phyloP scores from a whole-genome alignment of 2,888 invertebrate genomes.

The Drosophila neutralis region DNA sequence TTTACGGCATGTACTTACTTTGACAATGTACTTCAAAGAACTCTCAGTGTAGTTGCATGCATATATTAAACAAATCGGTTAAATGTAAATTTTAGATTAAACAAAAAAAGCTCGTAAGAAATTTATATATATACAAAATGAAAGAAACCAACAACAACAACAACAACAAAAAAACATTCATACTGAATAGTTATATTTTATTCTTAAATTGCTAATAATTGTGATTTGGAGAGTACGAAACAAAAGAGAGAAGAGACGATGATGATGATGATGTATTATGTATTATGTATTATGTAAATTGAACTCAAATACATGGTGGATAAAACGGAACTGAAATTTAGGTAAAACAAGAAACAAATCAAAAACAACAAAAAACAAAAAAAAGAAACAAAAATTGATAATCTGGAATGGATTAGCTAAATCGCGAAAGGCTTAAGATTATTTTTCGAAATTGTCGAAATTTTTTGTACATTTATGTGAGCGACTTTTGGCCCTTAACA shows the following conservation, averaged over 20 bases:
- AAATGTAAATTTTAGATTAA: slow-evolving; percentile 63
- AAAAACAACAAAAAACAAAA: slow-evolving; percentile 36
- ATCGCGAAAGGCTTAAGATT: slow-evolving; percentile 64
- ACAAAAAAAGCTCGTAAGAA: slow-evolving; percentile 48
- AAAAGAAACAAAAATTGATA: slow-evolving; percentile 46
- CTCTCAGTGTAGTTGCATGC: slow-evolving; percentile 53
- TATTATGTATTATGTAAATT: slow-evolving; percentile 63
- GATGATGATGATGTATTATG: slow-evolving; percentile 29
- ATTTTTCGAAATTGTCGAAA: slow-evolving; percentile 70
- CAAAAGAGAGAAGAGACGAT: slow-evolving; percentile 34
- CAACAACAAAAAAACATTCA: slow-evolving; percentile 33
- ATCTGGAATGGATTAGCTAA: slow-evolving; percentile 61
- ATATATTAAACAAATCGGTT: slow-evolving; percentile 23
- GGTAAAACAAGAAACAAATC: slow-evolving; percentile 52
- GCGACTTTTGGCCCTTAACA: slow-evolving; percentile 57
- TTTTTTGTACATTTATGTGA: slow-evolving; percentile 52
- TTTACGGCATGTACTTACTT: slow-evolving; percentile 38
- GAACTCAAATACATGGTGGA: slow-evolving; percentile 60
- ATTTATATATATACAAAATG: slow-evolving; percentile 49
- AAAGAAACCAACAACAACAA: slow-evolving; percentile 19
- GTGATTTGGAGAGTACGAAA: slow-evolving; percentile 82
- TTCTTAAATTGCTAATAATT: slow-evolving; percentile 80
- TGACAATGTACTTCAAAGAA: slow-evolving; percentile 31
- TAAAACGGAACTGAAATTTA: slow-evolving; percentile 74
- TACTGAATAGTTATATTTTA: slow-evolving; percentile 76